Percentiles rank a stretch among this genome's conserved stretches.
These are phyloP conservation scores for Tachina fera DNA, from an alignment of 2,888 invertebrate genomes.

Conservation along the genomic window DNA sequence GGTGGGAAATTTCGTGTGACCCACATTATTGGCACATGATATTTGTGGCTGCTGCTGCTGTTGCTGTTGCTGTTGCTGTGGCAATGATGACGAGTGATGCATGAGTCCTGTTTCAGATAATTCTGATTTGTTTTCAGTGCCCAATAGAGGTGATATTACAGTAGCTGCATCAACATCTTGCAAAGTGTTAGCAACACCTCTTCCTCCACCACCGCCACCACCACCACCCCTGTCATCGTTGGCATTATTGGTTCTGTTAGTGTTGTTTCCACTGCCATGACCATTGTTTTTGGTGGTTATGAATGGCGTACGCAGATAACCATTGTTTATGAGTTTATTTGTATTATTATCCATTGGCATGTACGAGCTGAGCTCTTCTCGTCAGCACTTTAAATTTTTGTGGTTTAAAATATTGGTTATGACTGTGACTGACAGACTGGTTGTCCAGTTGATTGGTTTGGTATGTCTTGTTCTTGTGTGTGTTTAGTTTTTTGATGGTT, in stretches of 20 bases:
- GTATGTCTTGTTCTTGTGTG: slow-evolving; percentile 15
- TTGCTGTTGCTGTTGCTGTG: slow-evolving; percentile 69
- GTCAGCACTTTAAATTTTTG: slow-evolving; percentile 18
- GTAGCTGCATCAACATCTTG: slow-evolving; percentile 73
- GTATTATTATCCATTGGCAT: slow-evolving; percentile 73
- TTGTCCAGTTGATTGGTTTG: slow-evolving; percentile 8
- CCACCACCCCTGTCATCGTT: slow-evolving; percentile 62
- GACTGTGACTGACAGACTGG: slow-evolving; percentile 14
- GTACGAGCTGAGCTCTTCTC: slow-evolving; percentile 9
- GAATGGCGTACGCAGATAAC: slow-evolving; percentile 79
- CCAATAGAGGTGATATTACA: slow-evolving; percentile 76
- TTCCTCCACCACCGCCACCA: slow-evolving; percentile 12
- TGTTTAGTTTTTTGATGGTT: not conserved
- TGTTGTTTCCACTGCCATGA: slow-evolving; percentile 44
- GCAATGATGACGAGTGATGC: slow-evolving; percentile 60
- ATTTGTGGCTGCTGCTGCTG: slow-evolving; percentile 68
- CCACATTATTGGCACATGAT: slow-evolving; percentile 66
- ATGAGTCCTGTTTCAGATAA: slow-evolving; percentile 56
- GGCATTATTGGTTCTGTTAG: slow-evolving; percentile 44
- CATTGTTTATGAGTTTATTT: slow-evolving; percentile 80
- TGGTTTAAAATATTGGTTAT: slow-evolving; percentile 29
- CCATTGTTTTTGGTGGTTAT: slow-evolving; percentile 70
- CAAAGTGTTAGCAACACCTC: not conserved
- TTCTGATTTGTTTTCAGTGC: slow-evolving; percentile 57
- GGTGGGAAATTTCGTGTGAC: slow-evolving; percentile 79